Base-by-base conservation (phyloP, 2,797 vertebrate genomes). In the Alcedo atthis region DNA sequence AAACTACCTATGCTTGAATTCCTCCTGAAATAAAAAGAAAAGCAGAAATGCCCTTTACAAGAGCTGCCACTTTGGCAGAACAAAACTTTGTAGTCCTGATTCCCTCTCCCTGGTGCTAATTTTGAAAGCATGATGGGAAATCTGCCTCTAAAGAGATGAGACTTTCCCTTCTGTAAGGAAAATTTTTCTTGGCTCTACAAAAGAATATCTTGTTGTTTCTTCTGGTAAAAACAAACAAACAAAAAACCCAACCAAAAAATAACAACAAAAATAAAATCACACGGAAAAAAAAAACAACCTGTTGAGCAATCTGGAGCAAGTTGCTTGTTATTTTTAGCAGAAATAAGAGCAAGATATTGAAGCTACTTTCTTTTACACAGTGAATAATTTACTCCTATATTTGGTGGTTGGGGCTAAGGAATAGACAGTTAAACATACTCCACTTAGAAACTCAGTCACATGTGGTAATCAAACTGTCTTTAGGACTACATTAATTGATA, bases 291-390 rank as follows among this genome's bases (percentile, higher is more conserved):
- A 33, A 46, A 51, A 16, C 5, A 61, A 8, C n/a, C 6, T 66
- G 54, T 89, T 77, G 59, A 92, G 63, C 58, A 92, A 83, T 89
- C 73, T 78, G 85, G 69, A 92, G n/a, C 30, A 78, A 71, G 62
- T 62, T 4, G 15, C 6, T 66, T 87, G 40, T 53, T 95, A 91
- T 76, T 94, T 91, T 84, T 87, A 96, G 63, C 53, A 86, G 42
- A 92, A 95, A 55, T 81, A 69, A 71, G 43, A 80, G 22, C 20
- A 22, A 40, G 33, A 51, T 57, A 79, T 42, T 79, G 59, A 93
- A 84, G 42, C 54, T 85, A 30, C 28, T 90, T 67, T 73, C 25
- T 59, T 54, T 85, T 81, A 81, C 17, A 25, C 6, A 48, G 9
- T 48, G 73, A 75, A 64, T 48, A 81, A 77, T 19, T 9, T 75